A percentile compares a stretch with the other conserved stretches of the same genome.
These are phyloP conservation scores for Drosophila varians DNA, from an alignment of 1,140 invertebrate genomes.

Conservation along the genomic window DNA sequence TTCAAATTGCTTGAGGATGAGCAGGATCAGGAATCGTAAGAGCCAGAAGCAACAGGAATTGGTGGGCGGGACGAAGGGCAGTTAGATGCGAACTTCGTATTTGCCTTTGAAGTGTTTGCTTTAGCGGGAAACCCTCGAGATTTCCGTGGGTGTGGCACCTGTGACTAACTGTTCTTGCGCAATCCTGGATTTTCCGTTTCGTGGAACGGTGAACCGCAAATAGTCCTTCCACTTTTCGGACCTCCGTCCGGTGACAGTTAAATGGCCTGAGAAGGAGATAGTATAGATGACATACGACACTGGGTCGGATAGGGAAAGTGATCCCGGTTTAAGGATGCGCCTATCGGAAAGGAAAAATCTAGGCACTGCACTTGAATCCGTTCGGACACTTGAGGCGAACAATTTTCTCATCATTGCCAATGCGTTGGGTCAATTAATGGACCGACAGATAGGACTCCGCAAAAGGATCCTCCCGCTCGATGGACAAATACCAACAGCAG, in stretches of 20 bases:
- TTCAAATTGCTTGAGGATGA: neutral
- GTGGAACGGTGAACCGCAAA: slow-evolving; percentile 28
- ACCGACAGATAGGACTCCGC: slow-evolving; percentile 17
- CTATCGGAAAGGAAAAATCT: slow-evolving; percentile 67
- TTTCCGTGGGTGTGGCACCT: slow-evolving; percentile 61
- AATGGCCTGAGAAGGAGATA: slow-evolving; percentile 30
- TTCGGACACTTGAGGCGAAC: slow-evolving; percentile 62
- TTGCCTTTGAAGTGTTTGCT: slow-evolving; percentile 58
- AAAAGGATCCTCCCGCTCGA: slow-evolving; percentile 26
- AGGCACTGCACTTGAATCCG: slow-evolving; percentile 64
- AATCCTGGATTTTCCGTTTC: slow-evolving; percentile 32
- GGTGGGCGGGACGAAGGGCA: slow-evolving; percentile 29
- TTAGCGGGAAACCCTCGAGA: slow-evolving; percentile 64
- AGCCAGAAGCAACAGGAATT: slow-evolving; percentile 2
- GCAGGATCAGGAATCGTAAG: slow-evolving; percentile 2
- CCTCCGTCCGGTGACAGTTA: slow-evolving; percentile 63
- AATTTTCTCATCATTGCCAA: slow-evolving; percentile 78
- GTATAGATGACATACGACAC: slow-evolving; percentile 63
- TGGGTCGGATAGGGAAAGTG: slow-evolving; percentile 49
- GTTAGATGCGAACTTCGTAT: slow-evolving; percentile 57
- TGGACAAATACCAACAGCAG: slow-evolving; percentile 48
- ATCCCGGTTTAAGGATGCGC: slow-evolving; percentile 35
- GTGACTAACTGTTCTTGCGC: slow-evolving; percentile 47
- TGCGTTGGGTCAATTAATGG: slow-evolving; percentile 75
- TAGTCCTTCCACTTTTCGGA: slow-evolving; percentile 45